phyloP scores from a whole-genome alignment of 2,888 invertebrate genomes.

The Drosophila multiciliata region DNA sequence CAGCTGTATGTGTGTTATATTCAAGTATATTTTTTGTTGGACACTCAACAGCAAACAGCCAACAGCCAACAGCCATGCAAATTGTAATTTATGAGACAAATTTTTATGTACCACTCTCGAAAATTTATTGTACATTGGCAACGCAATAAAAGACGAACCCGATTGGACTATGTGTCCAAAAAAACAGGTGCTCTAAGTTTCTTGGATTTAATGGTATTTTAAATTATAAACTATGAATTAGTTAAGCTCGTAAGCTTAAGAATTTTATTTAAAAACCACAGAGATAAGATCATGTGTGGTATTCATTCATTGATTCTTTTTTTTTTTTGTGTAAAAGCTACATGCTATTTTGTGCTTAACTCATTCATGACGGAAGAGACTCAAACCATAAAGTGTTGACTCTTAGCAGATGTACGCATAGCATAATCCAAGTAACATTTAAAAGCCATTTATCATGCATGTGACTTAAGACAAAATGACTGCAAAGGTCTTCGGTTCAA shows the following conservation, averaged over 20 bases:
- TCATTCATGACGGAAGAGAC: constrained; percentile 68
- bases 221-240: constrained; percentile 18
- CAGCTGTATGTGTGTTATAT: constrained; percentile 1
- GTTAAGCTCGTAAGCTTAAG: constrained; percentile 6
- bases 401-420: constrained; percentile 71
- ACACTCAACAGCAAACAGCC: constrained; percentile 49
- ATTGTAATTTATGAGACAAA: constrained; percentile 81
- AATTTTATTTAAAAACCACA: constrained; percentile 11
- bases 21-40: constrained; percentile 54
- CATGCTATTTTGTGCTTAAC: constrained; percentile 10
- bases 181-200: constrained; percentile 58
- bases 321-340: constrained; percentile 7
- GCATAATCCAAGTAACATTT: constrained; percentile 72
- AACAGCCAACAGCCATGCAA: constrained; percentile 59
- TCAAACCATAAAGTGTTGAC: constrained; percentile 71
- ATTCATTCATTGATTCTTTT: constrained; percentile 41
- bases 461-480: constrained; percentile 51
- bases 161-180: constrained; percentile 22
- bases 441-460: constrained; percentile 70
- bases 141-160: constrained; percentile 39
- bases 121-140: constrained; percentile 69
- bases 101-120: constrained; percentile 71
- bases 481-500: constrained; percentile 53
- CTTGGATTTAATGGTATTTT: constrained; percentile 16
- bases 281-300: constrained; percentile 14